phyloP scores from a whole-genome alignment of 2,888 invertebrate genomes.

The Erebia epiphron region DNA sequence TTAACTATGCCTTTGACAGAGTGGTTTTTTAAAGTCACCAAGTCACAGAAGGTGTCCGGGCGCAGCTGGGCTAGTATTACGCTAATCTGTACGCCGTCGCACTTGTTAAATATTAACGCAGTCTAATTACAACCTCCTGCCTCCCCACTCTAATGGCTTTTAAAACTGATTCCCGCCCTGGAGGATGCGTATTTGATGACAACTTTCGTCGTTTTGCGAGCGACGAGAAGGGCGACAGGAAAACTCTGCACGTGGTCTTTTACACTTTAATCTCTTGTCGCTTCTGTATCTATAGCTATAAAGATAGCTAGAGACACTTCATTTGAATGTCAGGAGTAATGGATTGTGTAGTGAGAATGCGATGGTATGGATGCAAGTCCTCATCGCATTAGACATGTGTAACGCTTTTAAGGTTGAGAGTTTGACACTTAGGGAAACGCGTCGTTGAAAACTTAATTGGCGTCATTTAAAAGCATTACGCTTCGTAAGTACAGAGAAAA shows the following conservation, averaged over 20 bases:
- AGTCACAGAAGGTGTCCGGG: slow-evolving; percentile 68
- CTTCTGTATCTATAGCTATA: slow-evolving; percentile 22
- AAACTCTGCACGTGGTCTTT: slow-evolving; percentile 44
- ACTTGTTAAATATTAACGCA: slow-evolving; percentile 83
- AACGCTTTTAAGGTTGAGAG: slow-evolving; percentile 44
- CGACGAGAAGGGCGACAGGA: slow-evolving; percentile 51
- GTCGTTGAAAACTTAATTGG: slow-evolving; percentile 44
- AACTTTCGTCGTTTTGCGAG: slow-evolving; percentile 67
- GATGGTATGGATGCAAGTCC: slow-evolving; percentile 34
- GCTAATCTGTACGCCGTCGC: slow-evolving; percentile 75
- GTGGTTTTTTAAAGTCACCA: slow-evolving; percentile 67
- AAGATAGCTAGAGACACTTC: slow-evolving; percentile 30
- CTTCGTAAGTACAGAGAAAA: slow-evolving; percentile 11
- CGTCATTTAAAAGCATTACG: slow-evolving; percentile 31
- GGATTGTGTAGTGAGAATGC: slow-evolving; percentile 38
- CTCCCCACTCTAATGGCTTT: slow-evolving; percentile 76
- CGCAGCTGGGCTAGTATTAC: slow-evolving; percentile 69
- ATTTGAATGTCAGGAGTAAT: slow-evolving; percentile 40
- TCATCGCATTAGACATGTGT: slow-evolving; percentile 50
- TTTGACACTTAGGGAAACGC: slow-evolving; percentile 42
- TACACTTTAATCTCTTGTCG: slow-evolving; percentile 46
- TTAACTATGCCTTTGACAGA: slow-evolving; percentile 67
- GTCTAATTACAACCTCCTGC: slow-evolving; percentile 75
- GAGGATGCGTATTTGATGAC: slow-evolving; percentile 82
- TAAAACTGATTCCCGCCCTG: slow-evolving; percentile 81